Base-by-base conservation (phyloP, 2,888 invertebrate genomes). In the Podabrus alpinus region DNA sequence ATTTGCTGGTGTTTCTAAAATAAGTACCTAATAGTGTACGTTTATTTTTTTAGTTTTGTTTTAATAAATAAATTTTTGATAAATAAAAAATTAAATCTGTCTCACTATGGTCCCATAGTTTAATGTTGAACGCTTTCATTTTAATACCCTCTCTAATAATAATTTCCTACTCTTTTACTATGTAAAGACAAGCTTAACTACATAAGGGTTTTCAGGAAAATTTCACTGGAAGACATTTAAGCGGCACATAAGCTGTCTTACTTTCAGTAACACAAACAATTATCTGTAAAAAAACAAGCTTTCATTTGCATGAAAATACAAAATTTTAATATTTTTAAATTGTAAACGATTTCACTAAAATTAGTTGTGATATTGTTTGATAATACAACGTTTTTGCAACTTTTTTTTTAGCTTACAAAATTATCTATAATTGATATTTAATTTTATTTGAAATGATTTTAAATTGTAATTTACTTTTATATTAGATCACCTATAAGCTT, bases 401-500 rank as follows among this genome's bases (percentile, higher is more conserved):
- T 7, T 45, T n/a, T 45, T 45, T n/a, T 4, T 45, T 13, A n/a
- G n/a, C 21, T 64, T 17, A 17, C 1, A 19, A 17, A 19, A 64
- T 19, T 19, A 21, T 64, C 62, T 60, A n/a, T 59, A 60, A 69
- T 21, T 69, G n/a, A 15, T 59, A 45, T 45, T 45, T 45, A 45
- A 45, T 69, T 69, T 59, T 21, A 60, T 19, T 59, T 69, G 59
- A 69, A 69, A 69, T 59, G 59, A 15, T 60, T 21, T 59, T 59
- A 68, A 45, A 29, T 68, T 17, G 68, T 45, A 68, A 45, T 68
- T 45, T 69, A 61, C 69, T 67, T 73, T 73, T 61, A 69, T 69
- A 66, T 74, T 67, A 25, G 62, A 45, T 71, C 68, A 74, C 71
- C 71, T 68, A 68, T 75, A 68, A 69, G 70, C 72, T 75, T 60